Conservation (phyloP, 2,797 vertebrate species). For the Linurgus olivaceus region DNA sequence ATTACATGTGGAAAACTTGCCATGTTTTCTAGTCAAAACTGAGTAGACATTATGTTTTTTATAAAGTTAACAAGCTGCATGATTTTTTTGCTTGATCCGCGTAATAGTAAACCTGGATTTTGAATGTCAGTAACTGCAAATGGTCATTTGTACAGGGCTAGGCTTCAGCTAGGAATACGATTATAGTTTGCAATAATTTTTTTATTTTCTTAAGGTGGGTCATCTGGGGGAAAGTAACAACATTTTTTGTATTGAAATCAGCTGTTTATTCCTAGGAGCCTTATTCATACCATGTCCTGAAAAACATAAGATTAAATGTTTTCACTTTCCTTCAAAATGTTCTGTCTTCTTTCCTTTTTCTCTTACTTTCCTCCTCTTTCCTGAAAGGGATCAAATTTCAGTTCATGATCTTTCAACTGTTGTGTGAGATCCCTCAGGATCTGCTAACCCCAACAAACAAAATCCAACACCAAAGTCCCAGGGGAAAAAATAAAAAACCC, state of each 20-base stretch:
- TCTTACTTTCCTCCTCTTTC: not conserved
- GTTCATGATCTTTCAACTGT: not conserved
- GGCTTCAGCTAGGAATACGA: not conserved
- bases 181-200: not conserved
- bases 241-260: not conserved
- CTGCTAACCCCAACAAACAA: not conserved
- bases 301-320: not conserved
- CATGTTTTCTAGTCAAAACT: not conserved
- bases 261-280: not conserved
- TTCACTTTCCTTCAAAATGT: not conserved
- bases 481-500: rapidly evolving
- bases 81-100: not conserved
- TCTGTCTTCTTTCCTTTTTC: not conserved
- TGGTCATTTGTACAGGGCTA: not conserved
- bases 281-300: not conserved
- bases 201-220: not conserved
- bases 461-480: not conserved
- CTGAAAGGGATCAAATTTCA: not conserved
- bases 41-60: not conserved
- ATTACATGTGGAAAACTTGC: not conserved
- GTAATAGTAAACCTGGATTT: not conserved
- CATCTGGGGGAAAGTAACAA: not conserved
- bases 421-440: not conserved
- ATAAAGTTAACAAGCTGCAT: not conserved
- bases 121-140: not conserved